Conservation (phyloP, 2,113 vertebrate genomes). For the Oncorhynchus gorbuscha region DNA sequence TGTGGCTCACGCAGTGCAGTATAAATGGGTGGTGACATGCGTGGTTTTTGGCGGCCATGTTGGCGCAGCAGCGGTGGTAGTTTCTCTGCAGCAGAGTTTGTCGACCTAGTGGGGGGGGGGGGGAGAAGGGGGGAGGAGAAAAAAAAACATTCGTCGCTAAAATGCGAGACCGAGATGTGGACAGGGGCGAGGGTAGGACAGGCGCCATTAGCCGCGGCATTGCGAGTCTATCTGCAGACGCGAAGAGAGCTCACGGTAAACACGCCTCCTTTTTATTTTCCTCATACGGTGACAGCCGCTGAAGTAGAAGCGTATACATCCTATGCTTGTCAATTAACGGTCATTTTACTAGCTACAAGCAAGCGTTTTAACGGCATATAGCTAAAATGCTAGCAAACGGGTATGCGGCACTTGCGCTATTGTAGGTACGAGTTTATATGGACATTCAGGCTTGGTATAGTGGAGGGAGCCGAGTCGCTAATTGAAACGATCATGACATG, state of each 20-base stretch:
- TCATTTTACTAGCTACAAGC: background rate
- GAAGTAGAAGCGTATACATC: background rate
- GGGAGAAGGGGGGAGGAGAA: too few species aligned
- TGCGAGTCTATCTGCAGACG: slow-evolving; percentile 54
- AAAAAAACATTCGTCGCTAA: slow-evolving; percentile 56
- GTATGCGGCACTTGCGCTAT: background rate
- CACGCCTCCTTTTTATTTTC: slow-evolving; percentile 43
- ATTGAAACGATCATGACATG: slow-evolving; percentile 30
- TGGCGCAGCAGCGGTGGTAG: slow-evolving; percentile 75
- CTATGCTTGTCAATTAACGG: background rate
- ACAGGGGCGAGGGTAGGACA: slow-evolving; percentile 71
- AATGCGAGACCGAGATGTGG: slow-evolving; percentile 71
- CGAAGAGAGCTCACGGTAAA: slow-evolving; percentile 70
- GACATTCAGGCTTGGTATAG: too few species aligned
- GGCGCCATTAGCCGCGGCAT: slow-evolving; percentile 71
- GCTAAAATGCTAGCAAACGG: too few species aligned
- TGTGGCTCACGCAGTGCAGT: slow-evolving; percentile 68
- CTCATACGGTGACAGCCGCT: background rate
- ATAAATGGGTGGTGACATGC: slow-evolving; percentile 67
- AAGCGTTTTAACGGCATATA: background rate
- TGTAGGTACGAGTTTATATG: background rate
- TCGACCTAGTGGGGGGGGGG: slow-evolving; percentile 39
- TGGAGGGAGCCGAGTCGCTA: too few species aligned
- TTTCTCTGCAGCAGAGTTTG: slow-evolving; percentile 76
- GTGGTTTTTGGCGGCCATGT: slow-evolving; percentile 73